A percentile compares a stretch with the other conserved stretches of the same genome.
These are phyloP conservation scores for Meloidogyne exigua DNA, from an alignment of 1,140 invertebrate genomes.

Conservation along the genomic window DNA sequence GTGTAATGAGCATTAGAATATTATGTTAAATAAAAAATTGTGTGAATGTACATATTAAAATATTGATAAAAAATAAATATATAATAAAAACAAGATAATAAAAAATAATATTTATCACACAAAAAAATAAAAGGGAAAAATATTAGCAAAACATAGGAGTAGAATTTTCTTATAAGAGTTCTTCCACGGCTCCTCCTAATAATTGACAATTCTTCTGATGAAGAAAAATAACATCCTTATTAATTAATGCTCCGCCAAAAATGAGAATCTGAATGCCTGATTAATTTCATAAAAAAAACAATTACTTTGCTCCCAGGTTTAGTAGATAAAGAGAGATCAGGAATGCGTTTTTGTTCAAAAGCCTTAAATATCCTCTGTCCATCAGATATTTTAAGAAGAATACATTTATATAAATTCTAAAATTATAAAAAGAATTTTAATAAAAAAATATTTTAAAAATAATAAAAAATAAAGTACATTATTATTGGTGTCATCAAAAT, in stretches of 20 bases:
- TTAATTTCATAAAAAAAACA: not conserved
- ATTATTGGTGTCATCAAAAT: not conserved
- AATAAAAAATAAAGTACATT: not conserved
- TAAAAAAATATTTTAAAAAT: too few species aligned
- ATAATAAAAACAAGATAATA: too few species aligned
- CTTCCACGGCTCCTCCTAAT: not conserved
- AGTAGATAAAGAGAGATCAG: not conserved
- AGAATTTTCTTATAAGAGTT: not conserved
- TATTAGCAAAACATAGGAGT: too few species aligned
- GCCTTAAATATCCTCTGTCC: conserved; percentile 9
- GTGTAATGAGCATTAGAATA: not conserved
- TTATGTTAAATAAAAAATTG: too few species aligned
- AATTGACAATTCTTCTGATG: not conserved
- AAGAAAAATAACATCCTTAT: not conserved
- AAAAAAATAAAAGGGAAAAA: too few species aligned
- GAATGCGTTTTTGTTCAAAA: conserved; percentile 14
- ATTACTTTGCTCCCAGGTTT: conserved; percentile 9
- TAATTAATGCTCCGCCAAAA: not conserved
- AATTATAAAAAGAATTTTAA: not conserved
- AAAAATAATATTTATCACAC: too few species aligned
- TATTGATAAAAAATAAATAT: too few species aligned
- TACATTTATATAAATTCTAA: not conserved
- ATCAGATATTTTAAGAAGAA: conserved; percentile 1
- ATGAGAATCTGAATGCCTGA: conserved; percentile 7
- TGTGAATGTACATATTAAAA: too few species aligned